Conservation (phyloP, 2,888 invertebrate species). For the Julus scanicus region DNA sequence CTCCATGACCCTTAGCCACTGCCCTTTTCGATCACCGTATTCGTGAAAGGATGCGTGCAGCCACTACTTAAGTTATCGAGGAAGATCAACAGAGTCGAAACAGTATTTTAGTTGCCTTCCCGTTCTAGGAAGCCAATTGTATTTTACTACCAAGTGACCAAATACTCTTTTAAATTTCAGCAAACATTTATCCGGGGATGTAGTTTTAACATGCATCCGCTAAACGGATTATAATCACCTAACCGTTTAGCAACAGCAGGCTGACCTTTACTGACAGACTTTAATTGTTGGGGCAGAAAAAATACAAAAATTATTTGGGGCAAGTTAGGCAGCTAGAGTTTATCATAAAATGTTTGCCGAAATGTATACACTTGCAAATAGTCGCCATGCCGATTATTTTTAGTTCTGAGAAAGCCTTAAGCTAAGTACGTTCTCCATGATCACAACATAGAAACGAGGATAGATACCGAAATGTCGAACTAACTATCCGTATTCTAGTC, state of each 20-base stretch:
- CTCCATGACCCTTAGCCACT: neutral
- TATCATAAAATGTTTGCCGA: too few species aligned
- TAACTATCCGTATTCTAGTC: neutral
- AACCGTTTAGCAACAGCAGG: too few species aligned
- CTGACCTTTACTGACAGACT: too few species aligned
- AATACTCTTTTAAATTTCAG: conserved; percentile 16
- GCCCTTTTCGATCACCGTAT: neutral
- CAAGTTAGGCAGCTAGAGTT: neutral
- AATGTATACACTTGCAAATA: neutral
- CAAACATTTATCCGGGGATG: too few species aligned
- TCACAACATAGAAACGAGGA: neutral
- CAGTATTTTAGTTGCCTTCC: neutral
- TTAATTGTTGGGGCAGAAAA: too few species aligned
- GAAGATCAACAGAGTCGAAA: neutral
- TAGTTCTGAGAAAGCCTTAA: neutral
- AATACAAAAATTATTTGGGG: neutral
- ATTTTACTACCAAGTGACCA: conserved; percentile 14
- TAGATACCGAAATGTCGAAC: neutral
- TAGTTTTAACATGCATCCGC: too few species aligned
- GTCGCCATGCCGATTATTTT: neutral
- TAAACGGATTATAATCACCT: too few species aligned
- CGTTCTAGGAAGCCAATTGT: neutral
- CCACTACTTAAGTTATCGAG: neutral
- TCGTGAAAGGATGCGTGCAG: neutral
- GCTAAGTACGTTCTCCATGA: neutral